Evolutionary conservation across 1,140 invertebrate genomes (phyloP).

Genomic region (Anastrepha obliqua): DNA sequence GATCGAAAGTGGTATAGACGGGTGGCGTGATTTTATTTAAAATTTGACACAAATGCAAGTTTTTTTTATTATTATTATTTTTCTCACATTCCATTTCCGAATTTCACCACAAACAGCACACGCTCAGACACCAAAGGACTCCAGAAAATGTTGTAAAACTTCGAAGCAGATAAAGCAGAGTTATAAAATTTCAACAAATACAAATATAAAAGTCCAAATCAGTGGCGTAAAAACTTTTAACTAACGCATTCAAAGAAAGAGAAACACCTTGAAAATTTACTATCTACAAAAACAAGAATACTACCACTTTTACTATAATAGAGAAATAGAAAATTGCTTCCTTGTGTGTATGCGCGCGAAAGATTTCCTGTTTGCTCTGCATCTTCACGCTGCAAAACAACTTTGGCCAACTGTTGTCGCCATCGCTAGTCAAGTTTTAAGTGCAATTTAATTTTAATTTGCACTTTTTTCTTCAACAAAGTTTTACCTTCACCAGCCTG

Average conservation of each 20-base stretch:
- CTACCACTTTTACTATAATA: neutral
- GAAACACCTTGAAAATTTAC: neutral
- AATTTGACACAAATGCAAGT: too few relatives aligned
- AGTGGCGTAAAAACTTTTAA: neutral
- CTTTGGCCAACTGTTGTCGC: conserved; percentile 49
- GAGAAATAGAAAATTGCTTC: conserved; percentile 14
- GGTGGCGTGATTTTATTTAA: too few relatives aligned
- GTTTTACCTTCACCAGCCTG: neutral
- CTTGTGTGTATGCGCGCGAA: neutral
- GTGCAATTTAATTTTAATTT: conserved; percentile 53
- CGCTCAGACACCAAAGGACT: neutral
- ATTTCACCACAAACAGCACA: too few relatives aligned
- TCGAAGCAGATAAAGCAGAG: neutral
- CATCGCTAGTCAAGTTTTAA: conserved; percentile 45
- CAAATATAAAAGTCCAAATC: neutral
- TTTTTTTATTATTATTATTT: too few relatives aligned
- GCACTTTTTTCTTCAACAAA: conserved; percentile 31
- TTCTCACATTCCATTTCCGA: too few relatives aligned
- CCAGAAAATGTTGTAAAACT: neutral
- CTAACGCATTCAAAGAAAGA: neutral
- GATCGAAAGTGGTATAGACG: too few relatives aligned
- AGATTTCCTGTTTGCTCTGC: neutral
- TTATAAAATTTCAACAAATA: neutral
- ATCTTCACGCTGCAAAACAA: neutral
- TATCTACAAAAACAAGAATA: neutral